Evolutionary conservation across 2,797 vertebrate genomes (phyloP), one percentile per base, ranked within the genome.

Genomic region (Hybognathus amarus): DNA sequence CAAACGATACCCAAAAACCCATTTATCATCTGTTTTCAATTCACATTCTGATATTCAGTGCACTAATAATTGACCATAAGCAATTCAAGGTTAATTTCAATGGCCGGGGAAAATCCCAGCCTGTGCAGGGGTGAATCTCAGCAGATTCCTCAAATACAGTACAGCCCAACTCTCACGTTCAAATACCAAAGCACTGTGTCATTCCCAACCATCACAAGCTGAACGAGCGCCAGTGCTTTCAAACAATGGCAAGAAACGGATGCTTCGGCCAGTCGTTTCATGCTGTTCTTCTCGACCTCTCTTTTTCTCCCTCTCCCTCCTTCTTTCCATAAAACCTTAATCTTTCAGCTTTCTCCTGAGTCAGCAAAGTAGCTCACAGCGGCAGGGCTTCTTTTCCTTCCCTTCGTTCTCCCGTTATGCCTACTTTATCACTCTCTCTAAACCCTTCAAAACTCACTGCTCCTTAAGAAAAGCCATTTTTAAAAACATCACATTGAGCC

Each of bases 321-420:
- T 74, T 84, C 88, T 83, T 64, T 77, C 80, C 88, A 92, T 91
- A 91, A 92, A 92, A 90, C 88, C 90, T 89, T 92, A 88, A 91
- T 92, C 91, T 92, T 89, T 89, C 73, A 68, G 89, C 89, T 90
- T 93, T 92, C 88, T 92, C 91, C 91, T 92, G 91, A 93, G 88
- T 94, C 93, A 93, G 93, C 94, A 93, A 74, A 91, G 90, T 61
- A 84, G 56, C 85, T 81, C 80, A 83, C 40, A 66, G 61, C 40
- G 63, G 36, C 76, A 86, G 67, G 52, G 61, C 54, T 71, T 24
- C 77, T 59, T 67, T 84, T 86, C 83, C 42, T 63, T 77, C 45
- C 56, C 68, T 83, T 84, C 81, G 17, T 73, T 64, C 79, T 63
- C 42, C 68, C 67, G 12, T 66, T 75, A 83, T 18, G 45, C 66